Base-by-base conservation (phyloP, 1,140 invertebrate genomes). In the Diabrotica undecimpunctata region DNA sequence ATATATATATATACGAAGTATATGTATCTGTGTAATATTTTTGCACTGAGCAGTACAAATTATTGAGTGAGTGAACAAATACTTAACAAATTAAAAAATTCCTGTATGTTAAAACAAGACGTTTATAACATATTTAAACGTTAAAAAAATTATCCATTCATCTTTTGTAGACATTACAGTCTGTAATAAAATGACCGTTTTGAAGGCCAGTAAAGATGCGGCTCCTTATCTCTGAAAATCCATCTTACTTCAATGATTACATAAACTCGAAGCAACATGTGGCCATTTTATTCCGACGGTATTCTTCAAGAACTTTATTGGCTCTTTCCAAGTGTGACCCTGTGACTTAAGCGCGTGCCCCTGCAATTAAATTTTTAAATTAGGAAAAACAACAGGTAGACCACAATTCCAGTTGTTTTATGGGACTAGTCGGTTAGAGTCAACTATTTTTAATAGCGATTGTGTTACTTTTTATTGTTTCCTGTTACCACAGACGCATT, bases 311-410 rank as follows among this genome's bases (percentile, higher is more conserved):
- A 59, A 69, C 35, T 69, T 69, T 67, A 69, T 69, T 64, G 68
- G 61, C 56, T 58, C 54, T 39, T 58, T 7, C 58, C 13, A 7
- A 25, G 50, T 41, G n/a, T 37, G 55, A 62, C 64, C 61, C 66
- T 61, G 13, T 62, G 61, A 67, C 56, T 60, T 59, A n/a, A 65
- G 57, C 69, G 66, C 66, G 69, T 70, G 69, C 56, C 64, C 36
- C 8, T 54, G 69, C 66, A 68, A 70, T 70, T 70, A 70, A 70
- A 70, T 68, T 65, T 64, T 61, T 37, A 68, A 70, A 70, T 66
- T 69, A 62, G 54, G 39, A 61, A 61, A 37, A 53, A 38, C 10
- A 12, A 57, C 10, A 36, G 58, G 39, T 14, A 51, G 53, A 10
- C 35, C 13, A 36, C 12, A 36, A 7, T 36, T 50, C 41, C 41